A percentile compares a stretch with the other conserved stretches of the same genome.
phyloP scores from a whole-genome alignment of 2,888 invertebrate species.

The Sminthurides aquaticus region DNA sequence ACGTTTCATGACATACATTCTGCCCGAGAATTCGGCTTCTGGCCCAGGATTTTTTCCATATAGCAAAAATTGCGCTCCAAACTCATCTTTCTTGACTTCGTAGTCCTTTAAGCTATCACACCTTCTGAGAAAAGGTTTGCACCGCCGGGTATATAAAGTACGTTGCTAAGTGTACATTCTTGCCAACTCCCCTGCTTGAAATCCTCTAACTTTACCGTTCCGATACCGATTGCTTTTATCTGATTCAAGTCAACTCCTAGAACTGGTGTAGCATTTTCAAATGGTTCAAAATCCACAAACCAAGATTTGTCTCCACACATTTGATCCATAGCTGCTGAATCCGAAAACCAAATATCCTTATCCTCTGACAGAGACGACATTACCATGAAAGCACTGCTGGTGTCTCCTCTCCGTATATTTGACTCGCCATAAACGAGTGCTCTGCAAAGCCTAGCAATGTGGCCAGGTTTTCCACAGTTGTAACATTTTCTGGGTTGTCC shows the following conservation, averaged over 20 bases:
- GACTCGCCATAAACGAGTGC: too few species aligned
- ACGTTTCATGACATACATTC: constrained; percentile 19
- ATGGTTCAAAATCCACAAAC: background rate
- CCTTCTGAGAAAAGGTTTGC: constrained; percentile 22
- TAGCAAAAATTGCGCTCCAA: background rate
- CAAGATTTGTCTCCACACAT: background rate
- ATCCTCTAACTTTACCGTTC: constrained; percentile 2
- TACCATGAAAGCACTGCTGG: background rate
- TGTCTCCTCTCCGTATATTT: background rate
- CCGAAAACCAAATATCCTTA: background rate
- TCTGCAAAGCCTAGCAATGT: constrained; percentile 1
- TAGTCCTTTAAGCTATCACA: constrained; percentile 10
- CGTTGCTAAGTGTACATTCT: constrained; percentile 2
- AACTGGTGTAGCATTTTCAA: background rate
- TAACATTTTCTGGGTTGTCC: too few species aligned
- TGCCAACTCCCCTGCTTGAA: constrained; percentile 3
- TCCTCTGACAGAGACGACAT: background rate
- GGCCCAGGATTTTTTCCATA: background rate
- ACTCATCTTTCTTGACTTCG: background rate
- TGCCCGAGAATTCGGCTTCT: background rate
- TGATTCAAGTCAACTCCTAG: background rate
- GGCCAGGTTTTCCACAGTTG: constrained; percentile 11
- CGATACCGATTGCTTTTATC: background rate
- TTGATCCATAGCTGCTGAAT: background rate
- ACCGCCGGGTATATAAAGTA: constrained; percentile 13